phyloP scores from a whole-genome alignment of 2,797 vertebrate species.

The Borostomias antarcticus region DNA sequence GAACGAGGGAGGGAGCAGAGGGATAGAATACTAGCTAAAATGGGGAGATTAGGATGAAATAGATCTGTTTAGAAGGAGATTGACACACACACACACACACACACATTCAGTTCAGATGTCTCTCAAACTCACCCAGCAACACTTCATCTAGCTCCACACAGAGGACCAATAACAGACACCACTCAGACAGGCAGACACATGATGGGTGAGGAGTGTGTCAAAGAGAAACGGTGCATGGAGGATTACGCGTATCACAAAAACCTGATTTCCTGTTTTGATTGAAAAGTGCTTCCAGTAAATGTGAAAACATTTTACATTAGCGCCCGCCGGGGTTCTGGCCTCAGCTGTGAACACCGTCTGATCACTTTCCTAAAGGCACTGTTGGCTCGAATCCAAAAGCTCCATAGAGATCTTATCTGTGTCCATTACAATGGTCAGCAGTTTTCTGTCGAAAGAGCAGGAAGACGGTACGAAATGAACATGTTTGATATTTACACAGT shows the following conservation, averaged over 20 bases:
- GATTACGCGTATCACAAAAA: slow-evolving; percentile 21
- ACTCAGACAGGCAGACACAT: background rate
- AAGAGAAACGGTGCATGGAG: slow-evolving; percentile 27
- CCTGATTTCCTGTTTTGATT: slow-evolving; percentile 53
- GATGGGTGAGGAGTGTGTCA: background rate
- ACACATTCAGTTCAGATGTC: background rate
- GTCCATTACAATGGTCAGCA: background rate
- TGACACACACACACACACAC: no score
- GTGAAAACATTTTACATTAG: slow-evolving; percentile 57
- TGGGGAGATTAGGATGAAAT: background rate
- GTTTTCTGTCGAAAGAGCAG: background rate
- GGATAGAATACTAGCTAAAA: background rate
- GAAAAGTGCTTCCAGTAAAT: slow-evolving; percentile 60
- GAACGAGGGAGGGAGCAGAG: slow-evolving; percentile 1
- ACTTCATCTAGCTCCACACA: background rate
- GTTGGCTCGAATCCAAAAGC: slow-evolving; percentile 33
- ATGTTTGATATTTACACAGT: slow-evolving; percentile 58
- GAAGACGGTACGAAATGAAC: slow-evolving; percentile 16
- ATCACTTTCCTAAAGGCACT: slow-evolving; percentile 48
- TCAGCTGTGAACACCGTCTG: slow-evolving; percentile 6
- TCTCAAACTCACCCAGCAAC: background rate
- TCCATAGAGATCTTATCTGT: background rate
- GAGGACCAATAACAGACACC: no score
- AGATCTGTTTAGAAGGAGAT: no score
- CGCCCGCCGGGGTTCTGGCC: slow-evolving; percentile 42